Evolutionary conservation across 1,140 invertebrate genomes (phyloP).

Genomic region (Spodoptera litura): DNA sequence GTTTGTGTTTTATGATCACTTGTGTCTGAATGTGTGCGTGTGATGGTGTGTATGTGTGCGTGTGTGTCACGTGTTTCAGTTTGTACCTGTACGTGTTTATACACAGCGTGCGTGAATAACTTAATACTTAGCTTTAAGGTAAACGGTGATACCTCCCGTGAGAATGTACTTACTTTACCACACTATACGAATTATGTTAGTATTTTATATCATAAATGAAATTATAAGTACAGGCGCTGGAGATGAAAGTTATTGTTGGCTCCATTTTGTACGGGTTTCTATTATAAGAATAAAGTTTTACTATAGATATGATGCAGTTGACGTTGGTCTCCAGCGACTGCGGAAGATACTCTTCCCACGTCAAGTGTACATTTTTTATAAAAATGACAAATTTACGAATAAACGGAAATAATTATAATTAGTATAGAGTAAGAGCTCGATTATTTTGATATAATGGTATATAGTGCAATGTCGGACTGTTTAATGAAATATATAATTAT

Average conservation of each 20-base stretch:
- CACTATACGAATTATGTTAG: conserved; percentile 26
- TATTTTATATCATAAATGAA: not conserved
- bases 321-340: not conserved
- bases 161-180: conserved; percentile 34
- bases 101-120: conserved; percentile 16
- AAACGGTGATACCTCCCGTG: not conserved
- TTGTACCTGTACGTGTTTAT: conserved; percentile 43
- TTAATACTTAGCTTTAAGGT: conserved; percentile 32
- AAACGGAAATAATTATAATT: conserved; percentile 27
- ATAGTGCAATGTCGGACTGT: conserved; percentile 4
- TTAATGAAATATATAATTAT: conserved; percentile 9
- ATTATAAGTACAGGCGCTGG: not conserved
- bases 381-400: conserved; percentile 43
- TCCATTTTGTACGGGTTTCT: conserved; percentile 31
- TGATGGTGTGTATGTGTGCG: conserved; percentile 20
- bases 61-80: conserved; percentile 41
- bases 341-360: not conserved
- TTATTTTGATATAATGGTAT: conserved; percentile 42
- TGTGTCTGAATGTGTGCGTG: conserved; percentile 17
- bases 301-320: conserved; percentile 10
- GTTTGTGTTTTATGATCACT: conserved; percentile 6
- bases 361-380: conserved; percentile 40
- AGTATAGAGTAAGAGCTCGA: conserved; percentile 39
- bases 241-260: not conserved
- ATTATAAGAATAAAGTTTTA: not conserved